These are phyloP conservation scores for Rhyzopertha dominica DNA, from an alignment of 1,140 invertebrate species.

Conservation along the genomic window DNA sequence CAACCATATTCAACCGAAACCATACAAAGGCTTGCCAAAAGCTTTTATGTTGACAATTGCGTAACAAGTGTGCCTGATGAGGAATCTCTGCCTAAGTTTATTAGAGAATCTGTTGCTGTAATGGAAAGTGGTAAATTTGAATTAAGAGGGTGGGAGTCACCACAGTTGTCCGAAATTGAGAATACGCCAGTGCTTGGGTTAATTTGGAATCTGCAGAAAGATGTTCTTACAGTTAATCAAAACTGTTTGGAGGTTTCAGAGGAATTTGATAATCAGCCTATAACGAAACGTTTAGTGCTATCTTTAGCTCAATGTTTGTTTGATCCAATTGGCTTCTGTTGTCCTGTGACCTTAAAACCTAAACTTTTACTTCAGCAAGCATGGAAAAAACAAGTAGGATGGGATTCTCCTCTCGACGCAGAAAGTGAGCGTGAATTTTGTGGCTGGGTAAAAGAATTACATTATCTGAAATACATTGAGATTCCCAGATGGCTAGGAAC, in stretches of 20 bases:
- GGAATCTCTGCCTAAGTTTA: not conserved
- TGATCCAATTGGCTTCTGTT: slow-evolving; percentile 7
- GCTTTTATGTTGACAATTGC: slow-evolving; percentile 12
- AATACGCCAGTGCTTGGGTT: no score
- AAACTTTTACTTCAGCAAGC: slow-evolving; percentile 1
- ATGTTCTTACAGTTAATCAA: no score
- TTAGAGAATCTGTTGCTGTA: not conserved
- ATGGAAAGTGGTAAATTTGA: not conserved
- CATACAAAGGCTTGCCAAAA: not conserved
- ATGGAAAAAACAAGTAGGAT: slow-evolving; percentile 2
- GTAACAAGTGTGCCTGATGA: not conserved
- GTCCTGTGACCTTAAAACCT: not conserved
- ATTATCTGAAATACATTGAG: no score
- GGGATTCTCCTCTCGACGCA: no score
- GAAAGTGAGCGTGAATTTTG: no score
- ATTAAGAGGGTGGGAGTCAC: slow-evolving; percentile 6
- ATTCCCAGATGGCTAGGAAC: slow-evolving; percentile 15
- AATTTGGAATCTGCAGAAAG: no score
- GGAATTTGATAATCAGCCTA: not conserved
- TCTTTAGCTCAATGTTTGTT: slow-evolving; percentile 4
- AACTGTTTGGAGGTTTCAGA: no score
- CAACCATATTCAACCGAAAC: not conserved
- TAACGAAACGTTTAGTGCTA: slow-evolving; percentile 1
- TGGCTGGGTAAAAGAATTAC: no score
- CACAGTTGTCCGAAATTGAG: no score